Evolutionary conservation across 2,113 vertebrate genomes (phyloP), one percentile per base, ranked within the genome.

Genomic region (Myxocyprinus asiaticus): DNA sequence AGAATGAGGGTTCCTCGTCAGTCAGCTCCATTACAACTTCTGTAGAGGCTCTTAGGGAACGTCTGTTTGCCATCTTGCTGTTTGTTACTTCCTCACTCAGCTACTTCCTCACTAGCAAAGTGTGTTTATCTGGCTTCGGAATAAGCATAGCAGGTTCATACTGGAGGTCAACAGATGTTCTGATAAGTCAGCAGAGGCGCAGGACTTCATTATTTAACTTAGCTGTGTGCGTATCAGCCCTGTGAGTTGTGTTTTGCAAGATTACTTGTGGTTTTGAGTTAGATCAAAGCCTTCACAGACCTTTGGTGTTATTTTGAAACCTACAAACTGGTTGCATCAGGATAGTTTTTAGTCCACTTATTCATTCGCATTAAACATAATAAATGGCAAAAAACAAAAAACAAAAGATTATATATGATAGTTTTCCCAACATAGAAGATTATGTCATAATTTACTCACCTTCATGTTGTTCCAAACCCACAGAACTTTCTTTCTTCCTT

Each of bases 61-160:
- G 66, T 15, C 67, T 83, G 74, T 77, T 84, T 81, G 22, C 59
- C 22, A 22, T 67, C n/a, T 78, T 47, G 59, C 4, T 62, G 48
- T 70, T 83, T 80, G 47, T 79, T 75, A 48, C 84, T 82, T 77
- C 81, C 63, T 78, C 12, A 78, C 22, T 33, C 81, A 81, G 83
- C 84, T 79, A 70, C 67, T 48, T 50, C 64, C 43, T 45, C 17
- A 73, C 15, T 15, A 84, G 69, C 45, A 58, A 69, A 45, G 73
- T 58, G 43, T 63, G 84, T 70, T 81, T 71, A 47, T 65, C 47
- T 74, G 45, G 45, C 72, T 74, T 56, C 4, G 53, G 22, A 58
- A 44, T 5, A 14, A 72, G 55, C 6, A 5, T 17, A 45, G 72
- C 56, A 66, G 61, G 14, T 44, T 76, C n/a, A 4, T 76, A 48